Percentiles rank a stretch among this genome's conserved stretches.
Conservation (phyloP, 2,797 vertebrate genomes). For the Discoglossus pictus region DNA sequence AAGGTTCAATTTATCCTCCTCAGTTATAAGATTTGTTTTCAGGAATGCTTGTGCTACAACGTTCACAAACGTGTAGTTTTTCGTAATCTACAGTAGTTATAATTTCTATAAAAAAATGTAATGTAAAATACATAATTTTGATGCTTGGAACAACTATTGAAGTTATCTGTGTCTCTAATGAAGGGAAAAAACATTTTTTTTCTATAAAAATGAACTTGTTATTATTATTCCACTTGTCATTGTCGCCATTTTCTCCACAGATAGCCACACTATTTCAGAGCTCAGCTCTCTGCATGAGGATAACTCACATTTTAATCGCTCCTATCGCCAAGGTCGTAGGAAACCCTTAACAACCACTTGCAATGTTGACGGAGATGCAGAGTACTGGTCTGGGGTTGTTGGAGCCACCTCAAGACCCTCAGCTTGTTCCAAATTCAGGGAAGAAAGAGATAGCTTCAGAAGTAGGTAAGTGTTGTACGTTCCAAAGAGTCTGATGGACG, state of each 20-base stretch:
- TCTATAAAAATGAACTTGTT: no score
- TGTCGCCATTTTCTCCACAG: no score
- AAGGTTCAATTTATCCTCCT: no score
- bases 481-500: conserved; percentile 6
- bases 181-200: no score
- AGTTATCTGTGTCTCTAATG: no score
- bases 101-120: no score
- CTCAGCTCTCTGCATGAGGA: conserved; percentile 92
- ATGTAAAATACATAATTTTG: no score
- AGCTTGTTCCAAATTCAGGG: conserved; percentile 66
- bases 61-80: no score
- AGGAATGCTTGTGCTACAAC: no score
- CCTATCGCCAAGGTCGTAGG: conserved; percentile 82
- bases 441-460: conserved; percentile 69
- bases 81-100: no score
- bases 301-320: conserved; percentile 80
- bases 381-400: conserved; percentile 71
- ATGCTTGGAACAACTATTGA: no score
- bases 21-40: no score
- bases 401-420: conserved; percentile 61
- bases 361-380: conserved; percentile 73
- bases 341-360: conserved; percentile 80
- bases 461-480: conserved; percentile 62
- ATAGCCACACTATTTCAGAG: conserved; percentile 88
- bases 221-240: background rate